These are phyloP conservation scores for Mycetomoellerius zeteki DNA, from an alignment of 1,140 invertebrate genomes.

Conservation along the genomic window DNA sequence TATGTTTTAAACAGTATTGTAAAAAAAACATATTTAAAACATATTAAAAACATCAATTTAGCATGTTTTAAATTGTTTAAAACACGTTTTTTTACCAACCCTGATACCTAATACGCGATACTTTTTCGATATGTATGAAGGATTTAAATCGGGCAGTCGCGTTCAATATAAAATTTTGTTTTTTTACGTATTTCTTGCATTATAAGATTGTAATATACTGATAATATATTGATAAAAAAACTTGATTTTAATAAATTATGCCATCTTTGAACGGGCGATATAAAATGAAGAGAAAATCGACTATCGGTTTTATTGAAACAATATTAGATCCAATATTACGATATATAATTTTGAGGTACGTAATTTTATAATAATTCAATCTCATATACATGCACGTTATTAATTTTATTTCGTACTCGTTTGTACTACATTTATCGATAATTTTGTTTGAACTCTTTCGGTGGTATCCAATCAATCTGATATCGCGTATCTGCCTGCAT, in stretches of 20 bases:
- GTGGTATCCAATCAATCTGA: background rate
- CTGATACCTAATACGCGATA: background rate
- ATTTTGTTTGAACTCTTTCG: background rate
- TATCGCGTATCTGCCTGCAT: slow-evolving; percentile 3
- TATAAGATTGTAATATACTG: background rate
- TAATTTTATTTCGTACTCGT: background rate
- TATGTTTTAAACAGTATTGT: too few species aligned
- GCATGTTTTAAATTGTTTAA: too few species aligned
- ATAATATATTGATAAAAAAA: background rate
- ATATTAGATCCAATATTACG: background rate
- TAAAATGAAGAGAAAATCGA: background rate
- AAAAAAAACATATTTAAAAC: too few species aligned
- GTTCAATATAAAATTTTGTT: background rate
- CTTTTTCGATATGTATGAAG: background rate
- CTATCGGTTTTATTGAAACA: slow-evolving; percentile 11
- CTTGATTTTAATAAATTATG: background rate
- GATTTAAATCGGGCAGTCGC: background rate
- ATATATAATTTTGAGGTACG: background rate
- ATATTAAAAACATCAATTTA: too few species aligned
- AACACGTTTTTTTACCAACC: too few species aligned
- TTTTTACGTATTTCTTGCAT: background rate
- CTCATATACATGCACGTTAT: background rate
- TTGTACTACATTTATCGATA: background rate
- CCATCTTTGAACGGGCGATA: background rate
- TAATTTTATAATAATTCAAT: background rate